phyloP scores from a whole-genome alignment of 2,113 vertebrate species.

The Mirza zaza region DNA sequence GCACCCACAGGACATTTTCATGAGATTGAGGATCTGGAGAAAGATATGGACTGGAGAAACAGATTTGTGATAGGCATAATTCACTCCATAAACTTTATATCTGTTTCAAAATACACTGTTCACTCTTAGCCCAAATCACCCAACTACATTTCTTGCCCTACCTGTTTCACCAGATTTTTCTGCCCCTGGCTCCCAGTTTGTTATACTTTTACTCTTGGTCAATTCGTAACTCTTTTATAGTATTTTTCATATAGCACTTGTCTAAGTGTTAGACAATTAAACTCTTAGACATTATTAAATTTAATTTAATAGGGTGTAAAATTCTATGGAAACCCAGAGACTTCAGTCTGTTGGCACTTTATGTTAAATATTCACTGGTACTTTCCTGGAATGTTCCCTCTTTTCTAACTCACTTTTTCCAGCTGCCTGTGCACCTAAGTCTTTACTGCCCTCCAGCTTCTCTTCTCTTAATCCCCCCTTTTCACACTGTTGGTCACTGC shows the following conservation, averaged over 20 bases:
- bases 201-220: background rate
- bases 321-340: background rate
- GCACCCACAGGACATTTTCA: background rate
- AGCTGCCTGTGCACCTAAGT: background rate
- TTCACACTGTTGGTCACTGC: background rate
- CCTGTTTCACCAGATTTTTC: conserved; percentile 17
- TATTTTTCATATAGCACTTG: background rate
- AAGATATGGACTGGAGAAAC: background rate
- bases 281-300: background rate
- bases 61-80: background rate
- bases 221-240: background rate
- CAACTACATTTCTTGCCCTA: background rate
- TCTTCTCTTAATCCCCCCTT: background rate
- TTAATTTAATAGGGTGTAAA: background rate
- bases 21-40: background rate
- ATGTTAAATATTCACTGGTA: background rate
- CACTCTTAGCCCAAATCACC: background rate
- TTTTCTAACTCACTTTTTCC: background rate
- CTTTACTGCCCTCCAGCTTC: background rate
- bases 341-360: background rate
- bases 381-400: background rate
- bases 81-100: background rate
- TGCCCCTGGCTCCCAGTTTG: background rate
- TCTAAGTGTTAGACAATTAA: background rate
- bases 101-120: background rate